Percentiles rank a stretch among this genome's conserved stretches.
phyloP scores from a whole-genome alignment of 2,113 vertebrate species.

The Gobiocypris rarus region DNA sequence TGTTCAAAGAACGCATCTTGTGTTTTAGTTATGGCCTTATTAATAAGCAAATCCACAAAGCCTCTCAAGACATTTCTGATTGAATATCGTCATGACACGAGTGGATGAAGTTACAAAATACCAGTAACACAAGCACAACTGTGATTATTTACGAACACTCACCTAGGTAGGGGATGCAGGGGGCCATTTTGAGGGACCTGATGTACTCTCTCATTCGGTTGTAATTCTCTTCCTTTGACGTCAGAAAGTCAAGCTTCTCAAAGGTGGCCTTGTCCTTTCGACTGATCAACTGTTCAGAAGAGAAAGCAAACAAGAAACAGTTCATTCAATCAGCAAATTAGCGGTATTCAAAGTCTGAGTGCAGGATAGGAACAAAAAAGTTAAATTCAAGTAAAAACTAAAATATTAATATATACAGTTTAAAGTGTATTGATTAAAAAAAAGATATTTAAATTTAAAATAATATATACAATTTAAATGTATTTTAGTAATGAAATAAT shows the following conservation, averaged over 20 bases:
- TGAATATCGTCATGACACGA: too few relatives aligned
- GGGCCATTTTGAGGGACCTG: constrained; percentile 90
- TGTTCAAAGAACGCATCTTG: not conserved
- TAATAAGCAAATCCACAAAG: not conserved
- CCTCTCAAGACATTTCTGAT: not conserved
- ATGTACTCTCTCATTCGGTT: constrained; percentile 91
- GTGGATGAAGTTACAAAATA: not conserved
- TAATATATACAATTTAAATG: too few relatives aligned
- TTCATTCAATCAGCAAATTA: not conserved
- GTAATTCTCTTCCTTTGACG: constrained; percentile 95
- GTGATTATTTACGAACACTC: constrained; percentile 54
- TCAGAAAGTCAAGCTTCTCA: constrained; percentile 91
- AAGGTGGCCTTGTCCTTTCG: constrained; percentile 92
- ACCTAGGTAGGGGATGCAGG: constrained; percentile 94
- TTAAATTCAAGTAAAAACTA: not conserved
- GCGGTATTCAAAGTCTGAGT: not conserved
- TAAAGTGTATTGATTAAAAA: not conserved
- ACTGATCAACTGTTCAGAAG: constrained; percentile 83
- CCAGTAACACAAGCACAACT: not conserved
- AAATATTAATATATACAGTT: not conserved
- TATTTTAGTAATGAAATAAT: not conserved
- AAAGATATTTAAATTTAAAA: not conserved
- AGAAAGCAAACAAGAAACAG: not conserved
- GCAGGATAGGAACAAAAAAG: not conserved
- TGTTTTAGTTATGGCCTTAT: not conserved